These are phyloP conservation scores for Scolopax rusticola DNA, from an alignment of 2,797 vertebrate species.

Conservation along the genomic window DNA sequence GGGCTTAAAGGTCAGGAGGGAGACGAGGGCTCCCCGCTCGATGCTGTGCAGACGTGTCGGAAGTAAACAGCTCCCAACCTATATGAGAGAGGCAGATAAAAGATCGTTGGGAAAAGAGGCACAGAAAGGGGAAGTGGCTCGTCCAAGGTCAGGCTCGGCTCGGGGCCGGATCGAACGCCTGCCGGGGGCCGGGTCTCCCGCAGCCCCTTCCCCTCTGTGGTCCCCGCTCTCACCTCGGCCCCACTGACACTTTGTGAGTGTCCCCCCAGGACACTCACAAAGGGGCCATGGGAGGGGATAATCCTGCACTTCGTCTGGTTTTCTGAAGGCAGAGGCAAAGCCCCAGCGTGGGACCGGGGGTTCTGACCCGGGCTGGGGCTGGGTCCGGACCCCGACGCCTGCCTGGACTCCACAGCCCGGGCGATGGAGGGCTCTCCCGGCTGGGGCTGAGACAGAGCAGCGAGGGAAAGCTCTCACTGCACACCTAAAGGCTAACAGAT, in stretches of 20 bases:
- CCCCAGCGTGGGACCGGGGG: not conserved
- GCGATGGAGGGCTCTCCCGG: not conserved
- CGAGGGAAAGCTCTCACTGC: not conserved
- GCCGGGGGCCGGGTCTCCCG: not conserved
- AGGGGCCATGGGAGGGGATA: not conserved
- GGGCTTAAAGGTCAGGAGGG: constrained; percentile 30
- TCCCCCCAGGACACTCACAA: not conserved
- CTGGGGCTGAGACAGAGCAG: not conserved
- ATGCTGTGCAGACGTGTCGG: constrained; percentile 29
- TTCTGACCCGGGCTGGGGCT: not conserved
- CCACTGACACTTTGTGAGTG: not conserved
- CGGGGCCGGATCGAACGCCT: not conserved
- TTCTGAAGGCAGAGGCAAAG: not conserved
- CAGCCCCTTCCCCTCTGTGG: not conserved
- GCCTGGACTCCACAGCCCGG: not conserved
- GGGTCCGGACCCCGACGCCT: not conserved
- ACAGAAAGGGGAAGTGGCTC: constrained; percentile 23
- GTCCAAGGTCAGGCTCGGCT: not conserved
- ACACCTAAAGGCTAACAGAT: not conserved
- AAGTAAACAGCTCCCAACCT: constrained; percentile 53
- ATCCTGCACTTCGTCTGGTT: not conserved
- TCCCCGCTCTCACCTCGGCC: fast-evolving
- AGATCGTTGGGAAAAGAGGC: constrained; percentile 52
- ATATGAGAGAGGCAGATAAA: constrained; percentile 46
- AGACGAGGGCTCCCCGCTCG: not conserved